Evolutionary conservation across 2,113 vertebrate species (phyloP), one percentile per base, ranked within the genome.

Genomic region (Zosterops lateralis): DNA sequence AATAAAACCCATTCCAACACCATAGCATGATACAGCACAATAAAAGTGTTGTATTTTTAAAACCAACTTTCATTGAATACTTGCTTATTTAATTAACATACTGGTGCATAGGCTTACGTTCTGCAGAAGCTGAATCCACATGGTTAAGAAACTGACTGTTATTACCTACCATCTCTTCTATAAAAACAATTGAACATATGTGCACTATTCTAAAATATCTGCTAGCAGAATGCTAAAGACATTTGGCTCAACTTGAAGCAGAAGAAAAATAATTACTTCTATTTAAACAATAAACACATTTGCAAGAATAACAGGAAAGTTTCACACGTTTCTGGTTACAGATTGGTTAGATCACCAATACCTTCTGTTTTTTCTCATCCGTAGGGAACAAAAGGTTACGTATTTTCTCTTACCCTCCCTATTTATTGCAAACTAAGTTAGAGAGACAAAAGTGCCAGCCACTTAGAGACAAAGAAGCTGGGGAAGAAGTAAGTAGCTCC

Each of bases 281-380:
- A 94, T 92, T 95, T 95, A 95, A 97, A 95, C 73, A 97, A 93
- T 96, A 90, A 96, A 87, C 57, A 78, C 90, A 96, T 97, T 95
- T 97, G 88, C 56, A 94, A 94, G 66, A 95, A 87, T 91, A 94
- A 90, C 82, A 82, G 32, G 60, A 91, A 95, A 94, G 40, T 90
- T 92, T 94, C 61, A 77, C 56, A 75, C 81, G 17, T 89, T 93
- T 87, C 78, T 96, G n/a, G 32, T 75, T 95, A 71, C 94, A 96
- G 58, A 92, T 97, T 83, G 67, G 40, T 68, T 94, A 56, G 45
- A 86, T 91, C 57, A 96, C 44, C 89, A 92, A 76, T 89, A 89
- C 53, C 48, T 96, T 92, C 75, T 95, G 62, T 16, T 88, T 61
- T 87, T 84, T 86, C 42, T 3, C 90, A 77, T 54, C 81, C 7